phyloP scores from a whole-genome alignment of 2,797 vertebrate species.

The Dicrostonyx torquatus region DNA sequence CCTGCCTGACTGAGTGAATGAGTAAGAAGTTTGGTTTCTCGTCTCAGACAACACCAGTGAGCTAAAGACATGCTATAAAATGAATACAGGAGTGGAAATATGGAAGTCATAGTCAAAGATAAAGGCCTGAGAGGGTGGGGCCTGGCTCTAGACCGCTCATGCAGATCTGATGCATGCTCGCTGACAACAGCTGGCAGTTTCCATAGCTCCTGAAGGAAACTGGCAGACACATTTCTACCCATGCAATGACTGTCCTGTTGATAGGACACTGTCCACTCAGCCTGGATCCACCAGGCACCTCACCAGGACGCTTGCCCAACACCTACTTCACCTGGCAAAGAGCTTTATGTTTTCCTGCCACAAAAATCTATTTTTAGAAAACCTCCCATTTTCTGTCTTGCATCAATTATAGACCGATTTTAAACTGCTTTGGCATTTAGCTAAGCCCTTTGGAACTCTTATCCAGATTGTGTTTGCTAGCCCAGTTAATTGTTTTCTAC shows the following conservation, averaged over 20 bases:
- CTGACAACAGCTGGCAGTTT: background rate
- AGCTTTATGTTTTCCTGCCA: constrained; percentile 39
- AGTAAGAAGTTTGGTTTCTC: background rate
- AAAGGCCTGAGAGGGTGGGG: constrained; percentile 52
- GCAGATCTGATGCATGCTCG: background rate
- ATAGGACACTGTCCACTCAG: background rate
- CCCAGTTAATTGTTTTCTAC: constrained; percentile 67
- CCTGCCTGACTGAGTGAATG: background rate
- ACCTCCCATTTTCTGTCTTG: constrained; percentile 59
- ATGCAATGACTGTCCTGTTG: background rate
- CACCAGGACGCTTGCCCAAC: background rate
- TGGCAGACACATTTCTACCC: background rate
- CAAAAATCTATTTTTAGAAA: constrained; percentile 59
- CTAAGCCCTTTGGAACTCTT: constrained; percentile 69
- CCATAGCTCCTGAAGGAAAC: constrained; percentile 56
- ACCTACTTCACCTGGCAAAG: constrained; percentile 57
- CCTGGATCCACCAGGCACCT: background rate
- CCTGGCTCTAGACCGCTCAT: constrained; percentile 10
- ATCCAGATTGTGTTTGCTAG: constrained; percentile 75
- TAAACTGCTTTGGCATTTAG: constrained; percentile 51
- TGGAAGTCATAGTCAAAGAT: background rate
- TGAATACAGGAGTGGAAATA: background rate
- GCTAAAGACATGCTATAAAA: background rate
- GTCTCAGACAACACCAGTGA: constrained; percentile 6
- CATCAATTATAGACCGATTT: constrained; percentile 50